Evolutionary conservation across 2,797 vertebrate species (phyloP).

Genomic region (Eupleurogrammus muticus): DNA sequence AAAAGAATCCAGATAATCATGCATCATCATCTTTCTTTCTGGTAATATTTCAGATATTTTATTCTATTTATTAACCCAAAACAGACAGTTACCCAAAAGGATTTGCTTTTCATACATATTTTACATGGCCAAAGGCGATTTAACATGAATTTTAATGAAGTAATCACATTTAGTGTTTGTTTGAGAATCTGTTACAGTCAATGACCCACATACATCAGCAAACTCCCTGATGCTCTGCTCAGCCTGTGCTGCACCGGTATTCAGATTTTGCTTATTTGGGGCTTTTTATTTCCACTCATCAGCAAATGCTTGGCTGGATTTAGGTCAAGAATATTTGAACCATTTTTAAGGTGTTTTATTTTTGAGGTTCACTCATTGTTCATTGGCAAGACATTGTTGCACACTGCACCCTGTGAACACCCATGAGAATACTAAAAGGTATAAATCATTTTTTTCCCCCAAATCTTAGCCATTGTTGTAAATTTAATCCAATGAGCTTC

Average conservation of each 20-base stretch:
- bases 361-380: not conserved
- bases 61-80: too few relatives aligned
- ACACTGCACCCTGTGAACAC: too few relatives aligned
- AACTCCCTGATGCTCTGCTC: not conserved
- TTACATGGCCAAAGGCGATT: not conserved
- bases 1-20: not conserved
- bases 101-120: not conserved
- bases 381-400: not conserved
- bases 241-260: not conserved
- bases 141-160: not conserved
- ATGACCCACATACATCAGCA: not conserved
- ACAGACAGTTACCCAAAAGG: not conserved
- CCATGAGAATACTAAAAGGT: not conserved
- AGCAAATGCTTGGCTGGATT: not conserved
- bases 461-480: not conserved
- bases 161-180: not conserved
- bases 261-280: not conserved
- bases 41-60: not conserved
- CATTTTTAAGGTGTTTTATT: too few relatives aligned
- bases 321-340: not conserved
- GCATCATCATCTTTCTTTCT: not conserved
- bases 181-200: not conserved
- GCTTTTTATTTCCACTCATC: not conserved
- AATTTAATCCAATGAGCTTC: fast-evolving
- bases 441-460: not conserved